Evolutionary conservation across 2,797 vertebrate species (phyloP).

Genomic region (Rhinoraja longicauda): DNA sequence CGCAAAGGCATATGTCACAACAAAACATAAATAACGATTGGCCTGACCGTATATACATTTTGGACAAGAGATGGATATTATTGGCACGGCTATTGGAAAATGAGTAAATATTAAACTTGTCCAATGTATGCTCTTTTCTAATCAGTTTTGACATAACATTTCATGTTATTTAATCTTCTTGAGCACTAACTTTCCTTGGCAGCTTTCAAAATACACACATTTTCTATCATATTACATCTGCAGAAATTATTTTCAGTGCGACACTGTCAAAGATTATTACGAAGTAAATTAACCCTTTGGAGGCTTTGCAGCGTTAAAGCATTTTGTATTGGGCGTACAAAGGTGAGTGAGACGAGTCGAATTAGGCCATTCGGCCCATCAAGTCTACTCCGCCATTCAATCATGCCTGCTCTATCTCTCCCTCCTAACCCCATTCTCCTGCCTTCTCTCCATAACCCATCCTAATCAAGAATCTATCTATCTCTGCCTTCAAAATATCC

Average conservation of each 20-base stretch:
- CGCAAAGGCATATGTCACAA: not conserved
- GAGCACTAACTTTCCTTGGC: conserved; percentile 24
- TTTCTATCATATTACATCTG: conserved; percentile 33
- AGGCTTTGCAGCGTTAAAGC: not conserved
- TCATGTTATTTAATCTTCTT: conserved; percentile 36
- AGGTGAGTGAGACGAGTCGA: too few species aligned
- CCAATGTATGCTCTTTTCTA: conserved; percentile 7
- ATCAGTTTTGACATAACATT: conserved; percentile 28
- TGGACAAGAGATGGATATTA: too few species aligned
- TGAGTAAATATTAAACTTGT: not conserved
- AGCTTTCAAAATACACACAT: conserved; percentile 33
- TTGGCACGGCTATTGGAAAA: not conserved
- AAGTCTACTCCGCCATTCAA: too few species aligned
- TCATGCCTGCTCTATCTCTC: too few species aligned
- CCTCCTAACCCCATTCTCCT: too few species aligned
- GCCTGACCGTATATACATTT: not conserved
- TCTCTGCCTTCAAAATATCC: too few species aligned
- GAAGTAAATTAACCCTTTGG: not conserved
- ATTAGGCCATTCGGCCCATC: too few species aligned
- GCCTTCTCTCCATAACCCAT: too few species aligned
- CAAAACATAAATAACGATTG: not conserved
- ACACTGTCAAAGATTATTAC: conserved; percentile 25
- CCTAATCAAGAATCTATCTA: too few species aligned
- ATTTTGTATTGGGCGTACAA: too few species aligned
- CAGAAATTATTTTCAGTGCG: conserved; percentile 20